Evolutionary conservation across 2,888 invertebrate genomes (phyloP), one percentile per base, ranked within the genome.

Genomic region (Ectobius pallidus): DNA sequence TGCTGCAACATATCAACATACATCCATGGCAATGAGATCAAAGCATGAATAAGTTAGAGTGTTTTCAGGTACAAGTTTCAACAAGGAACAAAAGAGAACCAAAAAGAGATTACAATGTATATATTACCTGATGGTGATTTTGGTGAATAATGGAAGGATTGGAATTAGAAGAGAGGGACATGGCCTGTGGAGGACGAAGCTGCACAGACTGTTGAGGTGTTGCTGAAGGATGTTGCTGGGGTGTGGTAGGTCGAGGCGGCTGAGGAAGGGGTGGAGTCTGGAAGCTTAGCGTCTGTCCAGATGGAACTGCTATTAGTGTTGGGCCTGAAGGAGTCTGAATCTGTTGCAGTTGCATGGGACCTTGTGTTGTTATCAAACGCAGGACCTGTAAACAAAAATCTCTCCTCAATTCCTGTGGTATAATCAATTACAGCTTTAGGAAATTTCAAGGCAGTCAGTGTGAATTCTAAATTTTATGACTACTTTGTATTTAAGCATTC

Each of bases 311-410:
- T 62, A 85, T 82, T 73, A 83, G 81, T 18, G 84, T 81, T 44
- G 85, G 84, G 6, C 86, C 85, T 55, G 82, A 82, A 25, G 84
- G 81, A 14, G 85, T 85, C 77, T 85, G 85, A 42, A 86, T 84
- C 77, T 85, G 85, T 77, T 85, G 85, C 46, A 86, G 77, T 76
- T 85, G 85, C 76, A 84, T 76, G 49, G 78, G 79, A 30, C 80
- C 81, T 63, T 80, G 80, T 4, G 80, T 79, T 20, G 81, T 79
- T 30, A 82, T 78, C 32, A 82, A 76, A 55, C 81, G 77, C 63
- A 81, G 76, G 42, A 82, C 79, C 78, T 82, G 77, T 32, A 74
- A 58, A 16, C 4, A 58, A 6, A 34, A 34, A 34, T 34, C 11
- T 34, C 6, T 34, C n/a, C n/a, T n/a, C n/a, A n/a, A n/a, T n/a